Conservation (phyloP, 2,797 vertebrate species). For the Heliangelus exortis region DNA sequence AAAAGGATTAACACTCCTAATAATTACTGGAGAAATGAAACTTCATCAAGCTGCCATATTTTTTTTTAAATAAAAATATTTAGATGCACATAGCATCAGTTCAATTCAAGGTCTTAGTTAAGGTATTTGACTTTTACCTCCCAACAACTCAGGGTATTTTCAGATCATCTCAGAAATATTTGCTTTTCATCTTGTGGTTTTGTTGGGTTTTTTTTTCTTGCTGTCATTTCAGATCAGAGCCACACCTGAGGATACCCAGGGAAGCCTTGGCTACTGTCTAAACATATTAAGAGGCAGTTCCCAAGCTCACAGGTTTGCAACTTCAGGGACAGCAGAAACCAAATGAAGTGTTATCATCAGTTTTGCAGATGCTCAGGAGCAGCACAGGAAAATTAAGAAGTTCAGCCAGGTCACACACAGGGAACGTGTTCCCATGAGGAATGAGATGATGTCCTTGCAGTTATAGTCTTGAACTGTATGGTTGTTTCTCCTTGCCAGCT, state of each 20-base stretch:
- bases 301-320: neutral
- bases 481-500: neutral
- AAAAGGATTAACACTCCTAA: neutral
- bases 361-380: neutral
- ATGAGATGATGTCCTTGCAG: rapidly evolving
- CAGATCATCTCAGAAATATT: neutral
- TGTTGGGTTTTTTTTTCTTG: neutral
- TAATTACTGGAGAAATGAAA: neutral
- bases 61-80: neutral
- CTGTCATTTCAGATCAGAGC: neutral
- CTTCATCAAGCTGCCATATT: neutral
- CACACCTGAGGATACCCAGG: neutral
- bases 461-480: neutral
- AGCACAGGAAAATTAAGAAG: neutral
- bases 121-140: neutral
- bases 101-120: neutral
- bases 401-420: neutral
- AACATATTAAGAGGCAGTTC: neutral
- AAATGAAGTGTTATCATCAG: neutral
- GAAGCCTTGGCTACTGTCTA: neutral
- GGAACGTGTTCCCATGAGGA: rapidly evolving
- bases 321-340: neutral
- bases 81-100: no score
- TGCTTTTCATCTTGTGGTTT: neutral
- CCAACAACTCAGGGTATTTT: neutral